A percentile compares a stretch with the other conserved stretches of the same genome.
Evolutionary conservation across 1,140 invertebrate species (phyloP).

Genomic region (Halictus rubicundus): DNA sequence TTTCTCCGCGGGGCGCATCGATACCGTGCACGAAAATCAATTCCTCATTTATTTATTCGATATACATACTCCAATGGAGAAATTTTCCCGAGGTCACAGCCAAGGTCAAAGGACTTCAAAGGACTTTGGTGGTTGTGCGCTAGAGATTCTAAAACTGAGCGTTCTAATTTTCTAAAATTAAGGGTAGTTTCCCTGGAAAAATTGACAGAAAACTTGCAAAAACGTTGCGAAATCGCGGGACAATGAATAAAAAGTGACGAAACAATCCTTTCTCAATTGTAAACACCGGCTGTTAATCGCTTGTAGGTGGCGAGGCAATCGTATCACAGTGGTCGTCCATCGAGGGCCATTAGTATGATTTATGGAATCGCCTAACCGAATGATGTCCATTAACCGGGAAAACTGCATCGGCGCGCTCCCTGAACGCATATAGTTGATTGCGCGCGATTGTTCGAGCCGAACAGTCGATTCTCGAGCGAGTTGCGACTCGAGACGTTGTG

Average conservation of each 20-base stretch:
- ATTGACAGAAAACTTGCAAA: neutral
- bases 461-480: too few species aligned
- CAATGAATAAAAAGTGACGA: neutral
- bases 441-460: neutral
- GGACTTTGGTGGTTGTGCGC: too few species aligned
- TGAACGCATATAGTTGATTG: neutral
- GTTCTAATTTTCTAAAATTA: too few species aligned
- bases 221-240: neutral
- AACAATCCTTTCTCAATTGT: neutral
- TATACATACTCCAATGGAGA: too few species aligned
- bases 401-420: neutral
- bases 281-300: neutral
- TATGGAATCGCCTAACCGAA: neutral
- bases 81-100: too few species aligned
- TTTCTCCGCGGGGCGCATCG: neutral
- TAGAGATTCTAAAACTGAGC: too few species aligned
- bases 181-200: neutral
- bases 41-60: neutral
- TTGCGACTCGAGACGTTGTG: too few species aligned
- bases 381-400: neutral
- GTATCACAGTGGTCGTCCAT: neutral
- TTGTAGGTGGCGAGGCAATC: neutral
- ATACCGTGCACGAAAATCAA: conserved; percentile 7
- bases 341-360: neutral
- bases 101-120: too few species aligned